A percentile compares a stretch with the other conserved stretches of the same genome.
Conservation (phyloP, 2,888 invertebrate genomes). For the Sphaerophoria rueppellii region DNA sequence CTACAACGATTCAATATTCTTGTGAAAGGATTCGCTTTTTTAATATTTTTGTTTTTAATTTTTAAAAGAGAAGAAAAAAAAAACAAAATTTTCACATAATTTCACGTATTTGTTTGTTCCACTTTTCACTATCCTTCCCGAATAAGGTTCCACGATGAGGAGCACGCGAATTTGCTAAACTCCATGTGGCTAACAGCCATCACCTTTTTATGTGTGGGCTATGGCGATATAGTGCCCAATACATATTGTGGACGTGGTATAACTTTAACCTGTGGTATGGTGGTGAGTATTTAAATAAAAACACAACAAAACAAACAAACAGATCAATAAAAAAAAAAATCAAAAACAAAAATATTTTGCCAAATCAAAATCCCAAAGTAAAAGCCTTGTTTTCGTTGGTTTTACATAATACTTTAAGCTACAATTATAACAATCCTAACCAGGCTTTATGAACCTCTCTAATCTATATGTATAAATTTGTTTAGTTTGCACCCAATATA, state of each 20-base stretch:
- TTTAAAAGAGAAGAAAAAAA: slow-evolving; percentile 57
- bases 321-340: slow-evolving; percentile 37
- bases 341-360: slow-evolving; percentile 54
- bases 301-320: slow-evolving; percentile 53
- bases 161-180: slow-evolving; percentile 99
- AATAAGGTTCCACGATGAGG: slow-evolving; percentile 97
- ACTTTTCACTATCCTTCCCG: slow-evolving; percentile 78
- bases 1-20: slow-evolving; percentile 20
- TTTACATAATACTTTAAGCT: slow-evolving; percentile 47
- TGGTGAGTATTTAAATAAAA: slow-evolving; percentile 89
- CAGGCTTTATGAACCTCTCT: slow-evolving; percentile 47
- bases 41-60: slow-evolving; percentile 68
- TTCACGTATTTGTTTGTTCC: slow-evolving; percentile 81
- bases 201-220: slow-evolving; percentile 99
- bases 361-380: slow-evolving; percentile 56
- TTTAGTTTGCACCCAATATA: slow-evolving; percentile 37
- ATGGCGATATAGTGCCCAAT: slow-evolving; percentile 99
- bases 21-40: slow-evolving; percentile 39
- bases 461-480: slow-evolving; percentile 23
- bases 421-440: slow-evolving; percentile 48
- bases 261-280: slow-evolving; percentile 99
- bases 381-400: slow-evolving; percentile 53
- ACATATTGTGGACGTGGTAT: slow-evolving; percentile 99
- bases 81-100: slow-evolving; percentile 80
- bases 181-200: slow-evolving; percentile 99